These are phyloP conservation scores for Cyprinodon brontotheroides DNA, from an alignment of 2,113 vertebrate species.

Conservation along the genomic window DNA sequence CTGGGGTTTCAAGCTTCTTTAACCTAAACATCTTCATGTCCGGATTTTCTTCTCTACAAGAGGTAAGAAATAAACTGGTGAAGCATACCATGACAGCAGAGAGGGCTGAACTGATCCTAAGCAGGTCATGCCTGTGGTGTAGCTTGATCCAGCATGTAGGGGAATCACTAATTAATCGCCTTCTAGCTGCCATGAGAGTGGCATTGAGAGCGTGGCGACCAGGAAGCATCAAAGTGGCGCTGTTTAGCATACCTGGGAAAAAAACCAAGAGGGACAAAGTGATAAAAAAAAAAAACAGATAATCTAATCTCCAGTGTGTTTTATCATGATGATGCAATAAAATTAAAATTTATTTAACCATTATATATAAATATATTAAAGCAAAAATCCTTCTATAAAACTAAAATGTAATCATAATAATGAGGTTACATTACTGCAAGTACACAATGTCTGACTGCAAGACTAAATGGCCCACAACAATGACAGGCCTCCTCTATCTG, in stretches of 20 bases:
- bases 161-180: too few relatives aligned
- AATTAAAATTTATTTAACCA: not conserved
- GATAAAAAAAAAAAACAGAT: too few relatives aligned
- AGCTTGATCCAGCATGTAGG: slow-evolving; percentile 93
- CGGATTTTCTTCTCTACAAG: slow-evolving; percentile 18
- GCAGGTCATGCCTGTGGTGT: slow-evolving; percentile 88
- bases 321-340: not conserved
- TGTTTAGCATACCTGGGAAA: slow-evolving; percentile 87
- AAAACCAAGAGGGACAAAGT: not conserved
- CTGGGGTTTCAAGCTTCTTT: slow-evolving; percentile 24
- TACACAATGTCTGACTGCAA: too few relatives aligned
- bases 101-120: slow-evolving; percentile 94
- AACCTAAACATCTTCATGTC: slow-evolving; percentile 4
- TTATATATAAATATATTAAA: not conserved
- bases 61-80: not conserved
- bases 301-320: not conserved
- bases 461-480: not conserved
- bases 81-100: slow-evolving; percentile 91
- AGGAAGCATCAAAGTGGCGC: slow-evolving; percentile 90
- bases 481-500: not conserved
- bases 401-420: not conserved
- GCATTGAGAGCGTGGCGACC: slow-evolving; percentile 90
- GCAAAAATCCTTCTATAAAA: not conserved
- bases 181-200: slow-evolving; percentile 85
- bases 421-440: not conserved